phyloP scores from a whole-genome alignment of 2,797 vertebrate genomes.

The Diplodus sargus region DNA sequence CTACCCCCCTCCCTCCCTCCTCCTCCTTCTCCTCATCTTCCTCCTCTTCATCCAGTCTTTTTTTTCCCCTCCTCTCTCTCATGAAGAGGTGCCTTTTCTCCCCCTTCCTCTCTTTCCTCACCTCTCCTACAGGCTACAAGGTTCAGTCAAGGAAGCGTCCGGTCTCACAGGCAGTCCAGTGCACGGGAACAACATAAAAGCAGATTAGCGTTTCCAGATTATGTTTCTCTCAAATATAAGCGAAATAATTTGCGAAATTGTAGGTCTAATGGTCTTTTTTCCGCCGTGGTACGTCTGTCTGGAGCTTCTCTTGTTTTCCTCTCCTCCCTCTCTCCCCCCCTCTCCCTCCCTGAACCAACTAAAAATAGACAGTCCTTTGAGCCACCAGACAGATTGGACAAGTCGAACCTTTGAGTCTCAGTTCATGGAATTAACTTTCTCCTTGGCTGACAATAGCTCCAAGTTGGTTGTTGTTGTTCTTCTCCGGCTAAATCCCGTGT shows the following conservation, averaged over 20 bases:
- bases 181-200: not conserved
- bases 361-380: constrained; percentile 76
- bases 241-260: not conserved
- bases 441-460: constrained; percentile 17
- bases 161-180: not conserved
- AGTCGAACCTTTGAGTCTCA: constrained; percentile 61
- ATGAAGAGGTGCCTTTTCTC: constrained; percentile 24
- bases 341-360: constrained; percentile 45
- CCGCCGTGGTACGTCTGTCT: constrained; percentile 46
- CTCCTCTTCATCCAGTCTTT: constrained; percentile 58
- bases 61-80: constrained; percentile 46
- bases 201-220: constrained; percentile 1
- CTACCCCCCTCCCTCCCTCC: constrained; percentile 33
- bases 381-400: constrained; percentile 61
- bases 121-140: constrained; percentile 20
- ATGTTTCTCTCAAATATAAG: not conserved
- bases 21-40: constrained; percentile 24
- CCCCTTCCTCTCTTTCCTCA: constrained; percentile 13
- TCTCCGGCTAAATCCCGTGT: not conserved
- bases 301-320: constrained; percentile 60
- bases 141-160: constrained; percentile 6
- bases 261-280: constrained; percentile 27
- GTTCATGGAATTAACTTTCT: constrained; percentile 64
- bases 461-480: constrained; percentile 24
- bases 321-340: constrained; percentile 14